Conservation (phyloP, 2,888 invertebrate species). For the Dryomyza anilis region DNA sequence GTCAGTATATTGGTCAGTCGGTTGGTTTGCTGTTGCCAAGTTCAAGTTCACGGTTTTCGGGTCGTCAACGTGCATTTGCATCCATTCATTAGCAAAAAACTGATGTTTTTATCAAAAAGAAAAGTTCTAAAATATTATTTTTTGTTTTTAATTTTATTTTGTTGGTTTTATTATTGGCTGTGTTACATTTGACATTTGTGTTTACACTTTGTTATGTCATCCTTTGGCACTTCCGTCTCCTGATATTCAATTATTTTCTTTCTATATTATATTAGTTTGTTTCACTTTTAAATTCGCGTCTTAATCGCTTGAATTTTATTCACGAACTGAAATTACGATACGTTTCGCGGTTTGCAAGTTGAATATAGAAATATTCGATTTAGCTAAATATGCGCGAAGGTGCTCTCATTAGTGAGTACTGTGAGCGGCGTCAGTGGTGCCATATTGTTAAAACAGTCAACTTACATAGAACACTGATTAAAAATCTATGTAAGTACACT, state of each 20-base stretch:
- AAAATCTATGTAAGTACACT: not conserved
- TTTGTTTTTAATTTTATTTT: not conserved
- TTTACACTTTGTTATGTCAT: constrained; percentile 6
- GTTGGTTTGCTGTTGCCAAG: too few species aligned
- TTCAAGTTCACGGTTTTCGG: too few species aligned
- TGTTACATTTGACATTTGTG: constrained; percentile 8
- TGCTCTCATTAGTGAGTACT: not conserved
- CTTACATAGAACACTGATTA: not conserved
- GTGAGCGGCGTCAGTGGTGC: not conserved
- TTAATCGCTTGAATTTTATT: constrained; percentile 9
- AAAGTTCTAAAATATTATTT: not conserved
- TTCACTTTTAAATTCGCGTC: not conserved
- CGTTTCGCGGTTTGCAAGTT: constrained; percentile 15
- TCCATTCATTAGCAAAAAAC: too few species aligned
- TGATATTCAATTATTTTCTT: not conserved
- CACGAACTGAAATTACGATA: constrained; percentile 3
- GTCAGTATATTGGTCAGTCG: too few species aligned
- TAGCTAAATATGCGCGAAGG: not conserved
- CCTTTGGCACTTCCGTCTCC: not conserved
- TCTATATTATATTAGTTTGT: not conserved
- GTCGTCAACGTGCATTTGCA: too few species aligned
- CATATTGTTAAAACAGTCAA: not conserved
- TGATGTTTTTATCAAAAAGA: too few species aligned
- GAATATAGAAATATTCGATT: constrained; percentile 9
- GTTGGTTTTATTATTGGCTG: not conserved